Evolutionary conservation across 2,888 invertebrate genomes (phyloP).

Genomic region (Trachelus tabidus): DNA sequence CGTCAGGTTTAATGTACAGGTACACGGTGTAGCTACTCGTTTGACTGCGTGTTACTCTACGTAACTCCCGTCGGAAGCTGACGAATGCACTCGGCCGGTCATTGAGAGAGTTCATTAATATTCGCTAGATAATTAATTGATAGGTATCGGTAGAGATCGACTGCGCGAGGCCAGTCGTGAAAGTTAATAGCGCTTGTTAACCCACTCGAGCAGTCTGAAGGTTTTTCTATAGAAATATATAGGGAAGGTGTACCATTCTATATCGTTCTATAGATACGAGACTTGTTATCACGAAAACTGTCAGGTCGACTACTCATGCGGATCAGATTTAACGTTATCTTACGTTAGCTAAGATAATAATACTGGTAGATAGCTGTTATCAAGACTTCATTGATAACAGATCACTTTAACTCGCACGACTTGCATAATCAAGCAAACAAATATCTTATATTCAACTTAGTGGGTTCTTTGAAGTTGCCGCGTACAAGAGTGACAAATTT

Average conservation of each 20-base stretch:
- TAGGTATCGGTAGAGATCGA: slow-evolving; percentile 38
- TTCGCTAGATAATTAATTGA: slow-evolving; percentile 44
- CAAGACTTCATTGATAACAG: neutral
- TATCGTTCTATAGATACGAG: neutral
- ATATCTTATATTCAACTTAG: neutral
- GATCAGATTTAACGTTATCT: neutral
- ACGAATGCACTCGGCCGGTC: slow-evolving; percentile 7
- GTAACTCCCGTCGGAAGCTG: slow-evolving; percentile 2
- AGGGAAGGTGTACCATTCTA: neutral
- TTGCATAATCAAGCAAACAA: neutral
- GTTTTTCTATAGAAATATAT: neutral
- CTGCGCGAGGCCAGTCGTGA: slow-evolving; percentile 5
- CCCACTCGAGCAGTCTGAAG: slow-evolving; percentile 29
- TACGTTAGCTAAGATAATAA: neutral
- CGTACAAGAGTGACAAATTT: neutral
- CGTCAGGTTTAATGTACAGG: neutral
- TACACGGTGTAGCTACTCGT: neutral
- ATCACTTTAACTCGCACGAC: neutral
- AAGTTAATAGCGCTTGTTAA: slow-evolving; percentile 40
- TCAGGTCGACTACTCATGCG: neutral
- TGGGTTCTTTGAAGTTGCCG: neutral
- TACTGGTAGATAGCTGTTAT: neutral
- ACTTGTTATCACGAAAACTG: neutral
- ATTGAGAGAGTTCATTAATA: slow-evolving; percentile 39
- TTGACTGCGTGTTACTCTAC: neutral